Conservation (phyloP, 2,888 invertebrate genomes). For the Clistopyga incitator region DNA sequence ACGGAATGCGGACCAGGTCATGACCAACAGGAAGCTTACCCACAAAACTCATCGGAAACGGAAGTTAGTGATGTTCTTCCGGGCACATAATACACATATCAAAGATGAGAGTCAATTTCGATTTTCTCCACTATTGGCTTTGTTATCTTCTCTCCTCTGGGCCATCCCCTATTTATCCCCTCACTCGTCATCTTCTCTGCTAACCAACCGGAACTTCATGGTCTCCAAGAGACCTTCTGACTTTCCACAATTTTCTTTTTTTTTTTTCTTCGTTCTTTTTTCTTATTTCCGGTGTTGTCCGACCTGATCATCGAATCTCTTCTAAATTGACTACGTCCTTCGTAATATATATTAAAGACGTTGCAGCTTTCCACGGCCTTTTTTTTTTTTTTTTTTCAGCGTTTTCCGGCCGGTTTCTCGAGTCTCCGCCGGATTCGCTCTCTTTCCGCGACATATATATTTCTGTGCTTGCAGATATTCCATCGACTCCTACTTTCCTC, state of each 20-base stretch:
- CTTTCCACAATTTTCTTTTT: constrained; percentile 12
- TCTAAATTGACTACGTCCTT: background rate
- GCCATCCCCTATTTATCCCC: background rate
- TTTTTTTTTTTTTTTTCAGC: background rate
- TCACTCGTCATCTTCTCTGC: background rate
- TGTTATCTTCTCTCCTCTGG: constrained; percentile 6
- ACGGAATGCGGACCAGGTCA: constrained; percentile 10
- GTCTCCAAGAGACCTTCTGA: background rate
- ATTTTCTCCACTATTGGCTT: constrained; percentile 34
- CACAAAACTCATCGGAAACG: constrained; percentile 28
- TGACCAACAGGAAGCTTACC: constrained; percentile 24
- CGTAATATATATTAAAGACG: background rate
- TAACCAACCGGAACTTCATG: background rate
- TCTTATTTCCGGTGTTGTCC: constrained; percentile 43
- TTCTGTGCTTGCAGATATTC: too few relatives aligned
- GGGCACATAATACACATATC: constrained; percentile 20
- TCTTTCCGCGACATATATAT: too few relatives aligned
- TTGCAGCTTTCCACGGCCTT: too few relatives aligned
- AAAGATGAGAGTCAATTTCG: constrained; percentile 44
- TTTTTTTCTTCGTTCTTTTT: constrained; percentile 10
- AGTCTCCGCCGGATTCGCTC: too few relatives aligned
- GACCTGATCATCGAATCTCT: constrained; percentile 26
- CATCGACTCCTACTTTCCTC: too few relatives aligned
- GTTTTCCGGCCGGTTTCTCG: background rate
- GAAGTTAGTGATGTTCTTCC: constrained; percentile 28